phyloP scores from a whole-genome alignment of 2,797 vertebrate species.

The Dermochelys coriacea region DNA sequence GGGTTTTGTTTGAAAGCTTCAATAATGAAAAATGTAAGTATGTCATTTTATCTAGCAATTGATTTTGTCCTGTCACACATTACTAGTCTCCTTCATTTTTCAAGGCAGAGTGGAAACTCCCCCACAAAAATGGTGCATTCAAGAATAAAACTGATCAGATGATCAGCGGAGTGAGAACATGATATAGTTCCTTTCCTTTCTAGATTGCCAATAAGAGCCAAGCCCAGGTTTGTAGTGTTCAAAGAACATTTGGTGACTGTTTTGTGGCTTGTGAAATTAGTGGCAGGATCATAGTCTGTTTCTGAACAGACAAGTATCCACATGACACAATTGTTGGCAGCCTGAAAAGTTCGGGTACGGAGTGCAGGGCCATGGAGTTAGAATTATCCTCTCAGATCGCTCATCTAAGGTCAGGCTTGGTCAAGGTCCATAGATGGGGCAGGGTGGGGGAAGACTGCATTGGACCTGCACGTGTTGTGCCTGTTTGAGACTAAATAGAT shows the following conservation, averaged over 20 bases:
- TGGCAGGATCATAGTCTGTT: not conserved
- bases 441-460: not conserved
- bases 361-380: not conserved
- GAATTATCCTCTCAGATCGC: not conserved
- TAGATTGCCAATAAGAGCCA: not conserved
- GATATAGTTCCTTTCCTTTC: not conserved
- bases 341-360: not conserved
- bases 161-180: not conserved
- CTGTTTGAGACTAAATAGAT: not conserved
- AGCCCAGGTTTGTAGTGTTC: not conserved
- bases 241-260: not conserved
- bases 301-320: not conserved
- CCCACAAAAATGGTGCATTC: not conserved
- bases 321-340: fast-evolving
- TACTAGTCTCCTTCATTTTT: not conserved
- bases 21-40: not conserved
- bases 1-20: slow-evolving; percentile 11
- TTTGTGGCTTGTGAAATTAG: not conserved
- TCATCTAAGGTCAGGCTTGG: not conserved
- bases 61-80: not conserved
- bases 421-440: not conserved
- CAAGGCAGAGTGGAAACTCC: not conserved
- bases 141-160: not conserved
- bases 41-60: not conserved
- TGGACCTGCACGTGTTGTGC: not conserved